Conservation (phyloP, 1,140 invertebrate genomes). For the Drosophila burlai region DNA sequence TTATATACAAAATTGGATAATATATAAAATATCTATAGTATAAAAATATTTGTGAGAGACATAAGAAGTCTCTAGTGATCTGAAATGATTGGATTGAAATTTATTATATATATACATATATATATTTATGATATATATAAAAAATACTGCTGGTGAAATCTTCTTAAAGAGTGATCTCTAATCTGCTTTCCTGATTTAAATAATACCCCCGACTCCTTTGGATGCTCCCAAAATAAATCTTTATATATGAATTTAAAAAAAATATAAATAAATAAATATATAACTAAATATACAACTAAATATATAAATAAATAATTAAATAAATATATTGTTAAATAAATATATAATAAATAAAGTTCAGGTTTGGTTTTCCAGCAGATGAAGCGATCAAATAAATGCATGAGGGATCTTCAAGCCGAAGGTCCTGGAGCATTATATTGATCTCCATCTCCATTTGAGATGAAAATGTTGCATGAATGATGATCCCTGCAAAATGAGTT, state of each 20-base stretch:
- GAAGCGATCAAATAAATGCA: constrained; percentile 10
- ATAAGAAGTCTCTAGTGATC: neutral
- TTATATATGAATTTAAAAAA: neutral
- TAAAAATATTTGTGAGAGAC: neutral
- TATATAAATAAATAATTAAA: neutral
- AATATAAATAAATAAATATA: too few species aligned
- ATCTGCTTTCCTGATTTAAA: neutral
- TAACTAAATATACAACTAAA: neutral
- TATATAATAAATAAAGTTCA: neutral
- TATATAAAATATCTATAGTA: neutral
- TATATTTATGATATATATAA: neutral
- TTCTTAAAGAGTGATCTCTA: neutral
- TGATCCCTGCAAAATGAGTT: constrained; percentile 15
- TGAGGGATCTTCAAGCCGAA: constrained; percentile 9
- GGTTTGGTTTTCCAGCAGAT: neutral
- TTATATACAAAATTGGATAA: neutral
- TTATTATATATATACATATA: too few species aligned
- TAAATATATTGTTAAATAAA: too few species aligned
- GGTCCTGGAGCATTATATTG: constrained; percentile 16
- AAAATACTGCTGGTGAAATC: neutral
- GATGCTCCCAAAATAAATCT: neutral
- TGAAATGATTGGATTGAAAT: neutral
- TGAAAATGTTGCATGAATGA: constrained; percentile 2
- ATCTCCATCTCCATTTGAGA: neutral
- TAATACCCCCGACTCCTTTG: neutral